Percentiles rank a stretch among this genome's conserved stretches.
phyloP scores from a whole-genome alignment of 2,888 invertebrate genomes.

The Oscheius sp. region DNA sequence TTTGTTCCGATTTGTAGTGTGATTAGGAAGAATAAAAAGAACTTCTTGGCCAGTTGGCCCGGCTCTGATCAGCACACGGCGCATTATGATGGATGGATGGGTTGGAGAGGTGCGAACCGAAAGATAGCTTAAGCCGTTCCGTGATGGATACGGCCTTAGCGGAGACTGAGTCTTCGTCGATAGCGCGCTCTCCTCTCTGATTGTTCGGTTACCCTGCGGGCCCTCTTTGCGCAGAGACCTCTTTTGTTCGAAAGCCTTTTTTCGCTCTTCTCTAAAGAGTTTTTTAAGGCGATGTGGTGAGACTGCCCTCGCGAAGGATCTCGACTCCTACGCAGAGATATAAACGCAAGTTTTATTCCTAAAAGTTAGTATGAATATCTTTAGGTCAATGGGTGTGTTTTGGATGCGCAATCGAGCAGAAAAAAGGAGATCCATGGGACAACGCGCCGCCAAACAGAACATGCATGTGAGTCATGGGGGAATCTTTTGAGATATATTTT shows the following conservation, averaged over 20 bases:
- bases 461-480: conserved; percentile 60
- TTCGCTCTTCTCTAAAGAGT: neutral
- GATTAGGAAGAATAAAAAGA: too few relatives aligned
- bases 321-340: conserved; percentile 18
- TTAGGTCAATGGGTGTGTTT: conserved; percentile 40
- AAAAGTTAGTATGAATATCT: neutral
- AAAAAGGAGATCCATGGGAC: conserved; percentile 59
- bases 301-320: conserved; percentile 24
- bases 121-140: conserved; percentile 22
- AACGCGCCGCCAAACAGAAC: conserved; percentile 70
- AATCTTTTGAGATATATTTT: neutral
- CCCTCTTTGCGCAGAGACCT: conserved; percentile 14
- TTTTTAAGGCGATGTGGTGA: conserved; percentile 33
- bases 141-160: conserved; percentile 35
- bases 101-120: conserved; percentile 33
- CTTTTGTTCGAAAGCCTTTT: conserved; percentile 21
- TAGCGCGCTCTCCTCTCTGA: conserved; percentile 16
- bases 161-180: conserved; percentile 22
- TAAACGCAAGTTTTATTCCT: conserved; percentile 2
- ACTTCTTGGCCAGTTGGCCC: neutral
- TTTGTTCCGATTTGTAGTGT: too few relatives aligned
- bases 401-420: conserved; percentile 35
- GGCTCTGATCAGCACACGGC: conserved; percentile 23
- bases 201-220: conserved; percentile 35
- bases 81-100: conserved; percentile 31